Evolutionary conservation across 2,888 invertebrate species (phyloP).

Genomic region (Drosophila affinis): DNA sequence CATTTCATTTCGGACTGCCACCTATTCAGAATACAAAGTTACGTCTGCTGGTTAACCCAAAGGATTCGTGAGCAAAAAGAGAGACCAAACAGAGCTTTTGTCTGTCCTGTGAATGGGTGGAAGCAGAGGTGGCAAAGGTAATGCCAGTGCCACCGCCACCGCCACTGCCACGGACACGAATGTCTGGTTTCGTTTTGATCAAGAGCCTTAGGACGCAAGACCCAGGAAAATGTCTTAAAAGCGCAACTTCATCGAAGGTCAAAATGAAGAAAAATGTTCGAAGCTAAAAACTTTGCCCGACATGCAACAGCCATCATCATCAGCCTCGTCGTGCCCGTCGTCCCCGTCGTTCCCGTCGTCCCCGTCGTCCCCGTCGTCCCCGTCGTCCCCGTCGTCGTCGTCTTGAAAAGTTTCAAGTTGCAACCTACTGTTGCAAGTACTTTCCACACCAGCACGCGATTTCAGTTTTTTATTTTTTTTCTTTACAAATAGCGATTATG

Average conservation of each 20-base stretch:
- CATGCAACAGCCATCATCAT: constrained; percentile 21
- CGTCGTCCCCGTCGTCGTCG: neutral
- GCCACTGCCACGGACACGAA: constrained; percentile 25
- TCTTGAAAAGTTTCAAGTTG: constrained; percentile 39
- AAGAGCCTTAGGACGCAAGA: constrained; percentile 30
- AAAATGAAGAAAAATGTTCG: constrained; percentile 2
- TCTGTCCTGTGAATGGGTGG: constrained; percentile 19
- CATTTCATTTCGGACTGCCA: constrained; percentile 38
- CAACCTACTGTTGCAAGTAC: constrained; percentile 25
- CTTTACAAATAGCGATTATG: constrained; percentile 60
- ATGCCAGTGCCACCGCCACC: neutral
- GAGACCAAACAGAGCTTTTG: constrained; percentile 29
- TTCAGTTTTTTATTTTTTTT: constrained; percentile 21
- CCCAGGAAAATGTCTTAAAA: constrained; percentile 44
- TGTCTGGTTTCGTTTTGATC: constrained; percentile 30
- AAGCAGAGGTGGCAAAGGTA: constrained; percentile 2
- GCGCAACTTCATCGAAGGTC: constrained; percentile 5
- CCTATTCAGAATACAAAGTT: constrained; percentile 41
- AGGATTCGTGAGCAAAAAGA: constrained; percentile 37
- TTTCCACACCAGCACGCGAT: constrained; percentile 59
- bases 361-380: neutral
- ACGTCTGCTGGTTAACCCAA: constrained; percentile 32
- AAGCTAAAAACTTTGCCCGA: constrained; percentile 16
- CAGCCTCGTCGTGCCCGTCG: neutral
- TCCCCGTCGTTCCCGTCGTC: too few relatives aligned